phyloP scores from a whole-genome alignment of 2,113 vertebrate species.

The Todiramphus saurophagus region DNA sequence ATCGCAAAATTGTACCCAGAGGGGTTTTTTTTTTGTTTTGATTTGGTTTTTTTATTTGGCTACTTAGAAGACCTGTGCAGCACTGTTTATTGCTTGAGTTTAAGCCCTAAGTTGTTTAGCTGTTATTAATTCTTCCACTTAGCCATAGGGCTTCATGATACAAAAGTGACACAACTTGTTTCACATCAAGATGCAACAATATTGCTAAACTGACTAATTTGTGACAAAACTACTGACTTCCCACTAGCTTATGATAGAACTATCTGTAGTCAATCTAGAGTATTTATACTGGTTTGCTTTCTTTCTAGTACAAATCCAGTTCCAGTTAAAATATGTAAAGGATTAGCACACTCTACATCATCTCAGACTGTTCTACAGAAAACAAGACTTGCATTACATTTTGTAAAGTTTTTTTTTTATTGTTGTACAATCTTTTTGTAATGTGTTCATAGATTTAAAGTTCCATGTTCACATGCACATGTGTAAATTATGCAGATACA shows the following conservation, averaged over 20 bases:
- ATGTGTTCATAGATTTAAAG: not conserved
- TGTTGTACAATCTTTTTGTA: not conserved
- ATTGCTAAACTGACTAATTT: not conserved
- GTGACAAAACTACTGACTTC: not conserved
- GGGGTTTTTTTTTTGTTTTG: not conserved
- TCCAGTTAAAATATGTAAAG: not conserved
- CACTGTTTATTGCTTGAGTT: not conserved
- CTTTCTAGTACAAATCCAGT: not conserved
- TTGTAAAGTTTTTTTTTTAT: not conserved
- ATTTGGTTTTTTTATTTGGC: not conserved
- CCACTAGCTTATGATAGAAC: not conserved
- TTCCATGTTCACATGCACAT: not conserved
- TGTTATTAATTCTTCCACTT: not conserved
- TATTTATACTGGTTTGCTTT: not conserved
- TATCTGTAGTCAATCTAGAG: not conserved
- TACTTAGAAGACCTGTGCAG: not conserved
- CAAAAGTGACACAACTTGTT: not conserved
- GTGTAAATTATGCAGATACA: fast-evolving
- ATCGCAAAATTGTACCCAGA: not conserved
- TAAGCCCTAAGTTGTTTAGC: not conserved
- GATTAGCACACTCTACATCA: not conserved
- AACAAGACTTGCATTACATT: not conserved
- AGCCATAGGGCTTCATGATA: not conserved
- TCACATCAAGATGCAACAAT: not conserved
- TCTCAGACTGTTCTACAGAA: not conserved